These are phyloP conservation scores for Epinephelus awoara DNA, from an alignment of 2,797 vertebrate genomes.

Conservation along the genomic window DNA sequence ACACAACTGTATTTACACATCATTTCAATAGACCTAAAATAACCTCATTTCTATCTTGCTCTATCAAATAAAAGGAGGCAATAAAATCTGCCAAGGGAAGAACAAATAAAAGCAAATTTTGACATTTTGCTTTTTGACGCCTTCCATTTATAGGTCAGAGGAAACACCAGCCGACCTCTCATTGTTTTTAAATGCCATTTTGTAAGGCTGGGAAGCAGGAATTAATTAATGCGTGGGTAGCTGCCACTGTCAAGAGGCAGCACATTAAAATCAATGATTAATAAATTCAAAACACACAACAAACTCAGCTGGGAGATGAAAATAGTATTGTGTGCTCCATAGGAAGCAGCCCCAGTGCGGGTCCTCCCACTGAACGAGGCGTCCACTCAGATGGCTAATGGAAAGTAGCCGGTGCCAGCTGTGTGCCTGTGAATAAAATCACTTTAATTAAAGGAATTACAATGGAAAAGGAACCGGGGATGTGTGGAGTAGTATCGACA, in stretches of 20 bases:
- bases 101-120: slow-evolving; percentile 90
- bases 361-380: slow-evolving; percentile 86
- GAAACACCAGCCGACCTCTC: slow-evolving; percentile 86
- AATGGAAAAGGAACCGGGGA: slow-evolving; percentile 86
- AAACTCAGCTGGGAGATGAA: slow-evolving; percentile 91
- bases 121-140: slow-evolving; percentile 87
- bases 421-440: slow-evolving; percentile 92
- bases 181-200: slow-evolving; percentile 91
- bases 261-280: slow-evolving; percentile 92
- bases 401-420: slow-evolving; percentile 90
- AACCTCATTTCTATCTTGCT: slow-evolving; percentile 78
- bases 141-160: slow-evolving; percentile 89
- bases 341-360: slow-evolving; percentile 87
- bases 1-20: slow-evolving; percentile 86
- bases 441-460: slow-evolving; percentile 91
- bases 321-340: slow-evolving; percentile 87
- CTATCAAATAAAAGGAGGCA: slow-evolving; percentile 82
- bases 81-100: slow-evolving; percentile 82
- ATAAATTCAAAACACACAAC: slow-evolving; percentile 93
- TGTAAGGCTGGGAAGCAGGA: slow-evolving; percentile 85
- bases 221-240: slow-evolving; percentile 90
- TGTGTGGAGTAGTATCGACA: slow-evolving; percentile 84
- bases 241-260: slow-evolving; percentile 89
- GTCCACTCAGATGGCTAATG: slow-evolving; percentile 90
- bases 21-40: slow-evolving; percentile 82